Percentiles rank a stretch among this genome's conserved stretches.
phyloP scores from a whole-genome alignment of 2,888 invertebrate species.

The Helobdella robusta region DNA sequence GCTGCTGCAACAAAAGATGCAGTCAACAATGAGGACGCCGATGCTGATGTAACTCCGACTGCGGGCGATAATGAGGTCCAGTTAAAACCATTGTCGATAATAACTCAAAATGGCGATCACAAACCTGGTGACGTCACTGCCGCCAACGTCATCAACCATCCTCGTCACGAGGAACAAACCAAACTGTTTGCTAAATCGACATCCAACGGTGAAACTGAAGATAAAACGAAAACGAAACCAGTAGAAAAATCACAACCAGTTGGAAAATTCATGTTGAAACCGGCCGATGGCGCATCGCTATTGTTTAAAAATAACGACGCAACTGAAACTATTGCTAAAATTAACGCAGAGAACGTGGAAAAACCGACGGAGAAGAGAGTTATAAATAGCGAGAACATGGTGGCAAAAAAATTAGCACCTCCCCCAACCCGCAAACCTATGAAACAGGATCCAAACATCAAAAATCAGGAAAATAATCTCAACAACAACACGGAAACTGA shows the following conservation, averaged over 20 bases:
- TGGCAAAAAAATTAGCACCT: too few species aligned
- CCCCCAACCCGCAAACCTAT: too few species aligned
- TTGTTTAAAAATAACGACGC: neutral
- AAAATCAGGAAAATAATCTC: too few species aligned
- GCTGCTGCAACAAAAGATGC: constrained; percentile 4
- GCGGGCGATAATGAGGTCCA: neutral
- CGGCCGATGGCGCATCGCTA: neutral
- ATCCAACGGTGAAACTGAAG: too few species aligned
- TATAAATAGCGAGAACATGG: neutral
- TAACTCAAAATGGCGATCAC: too few species aligned
- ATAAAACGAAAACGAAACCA: too few species aligned
- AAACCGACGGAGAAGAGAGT: neutral
- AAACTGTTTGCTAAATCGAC: too few species aligned
- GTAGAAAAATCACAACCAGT: neutral
- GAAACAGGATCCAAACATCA: too few species aligned
- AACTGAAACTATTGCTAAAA: neutral
- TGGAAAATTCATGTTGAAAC: neutral
- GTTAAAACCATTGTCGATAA: too few species aligned
- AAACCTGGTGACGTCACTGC: neutral
- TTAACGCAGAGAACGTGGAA: neutral
- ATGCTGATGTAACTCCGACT: neutral
- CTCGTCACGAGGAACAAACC: neutral
- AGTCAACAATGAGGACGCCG: neutral
- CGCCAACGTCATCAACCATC: neutral
- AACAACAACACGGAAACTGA: too few species aligned